Percentiles rank a stretch among this genome's conserved stretches.
phyloP scores from a whole-genome alignment of 2,888 invertebrate species.

The Tanytarsus gracilentus region DNA sequence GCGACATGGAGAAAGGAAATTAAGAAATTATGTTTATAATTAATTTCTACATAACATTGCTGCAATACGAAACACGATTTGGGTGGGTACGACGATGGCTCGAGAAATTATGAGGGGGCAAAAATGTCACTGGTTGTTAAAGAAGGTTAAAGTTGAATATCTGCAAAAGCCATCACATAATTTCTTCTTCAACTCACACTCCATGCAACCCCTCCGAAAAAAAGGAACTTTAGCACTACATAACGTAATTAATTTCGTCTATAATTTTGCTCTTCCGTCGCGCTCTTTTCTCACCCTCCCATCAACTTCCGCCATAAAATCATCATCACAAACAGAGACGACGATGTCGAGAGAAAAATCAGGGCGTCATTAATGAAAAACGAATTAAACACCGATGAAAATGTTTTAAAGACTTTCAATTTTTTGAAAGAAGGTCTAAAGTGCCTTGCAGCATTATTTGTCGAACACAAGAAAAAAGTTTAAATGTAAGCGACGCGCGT shows the following conservation, averaged over 20 bases:
- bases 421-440: too few relatives aligned
- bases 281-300: conserved; percentile 6
- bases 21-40: conserved; percentile 28
- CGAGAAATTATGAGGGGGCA: background rate
- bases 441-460: too few relatives aligned
- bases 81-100: conserved; percentile 12
- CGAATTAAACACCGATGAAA: too few relatives aligned
- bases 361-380: too few relatives aligned
- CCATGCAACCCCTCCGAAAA: too few relatives aligned
- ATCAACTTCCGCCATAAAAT: background rate
- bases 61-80: conserved; percentile 18
- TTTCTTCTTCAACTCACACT: too few relatives aligned
- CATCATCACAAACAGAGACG: background rate
- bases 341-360: too few relatives aligned
- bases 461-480: too few relatives aligned
- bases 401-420: too few relatives aligned
- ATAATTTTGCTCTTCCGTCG: too few relatives aligned
- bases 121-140: background rate
- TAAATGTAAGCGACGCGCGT: too few relatives aligned
- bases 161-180: background rate
- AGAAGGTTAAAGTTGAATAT: conserved; percentile 21
- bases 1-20: conserved; percentile 5
- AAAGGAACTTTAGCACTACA: too few relatives aligned
- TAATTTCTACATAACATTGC: conserved; percentile 15
- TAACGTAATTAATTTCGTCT: conserved; percentile 22